phyloP scores from a whole-genome alignment of 1,140 invertebrate species.

The Patella vulgata region DNA sequence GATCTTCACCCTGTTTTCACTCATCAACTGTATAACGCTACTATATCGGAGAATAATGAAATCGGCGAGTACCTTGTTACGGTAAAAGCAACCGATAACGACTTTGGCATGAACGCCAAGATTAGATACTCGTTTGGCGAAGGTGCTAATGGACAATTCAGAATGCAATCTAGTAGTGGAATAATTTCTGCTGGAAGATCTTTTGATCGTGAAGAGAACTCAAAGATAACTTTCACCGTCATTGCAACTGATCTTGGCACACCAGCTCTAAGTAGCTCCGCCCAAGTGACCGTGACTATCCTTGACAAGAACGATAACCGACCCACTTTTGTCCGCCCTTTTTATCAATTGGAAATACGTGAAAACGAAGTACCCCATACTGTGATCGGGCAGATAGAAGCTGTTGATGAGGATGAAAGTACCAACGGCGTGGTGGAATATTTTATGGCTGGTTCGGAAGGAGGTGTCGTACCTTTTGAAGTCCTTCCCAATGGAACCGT shows the following conservation, averaged over 20 bases:
- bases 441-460: slow-evolving; percentile 39
- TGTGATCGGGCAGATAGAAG: slow-evolving; percentile 33
- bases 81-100: slow-evolving; percentile 81
- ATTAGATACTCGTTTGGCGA: slow-evolving; percentile 28
- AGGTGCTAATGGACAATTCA: slow-evolving; percentile 14
- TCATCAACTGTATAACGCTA: slow-evolving; percentile 70
- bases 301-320: slow-evolving; percentile 93
- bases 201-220: slow-evolving; percentile 40
- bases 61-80: slow-evolving; percentile 66
- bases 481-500: slow-evolving; percentile 83
- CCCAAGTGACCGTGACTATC: slow-evolving; percentile 88
- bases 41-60: slow-evolving; percentile 68
- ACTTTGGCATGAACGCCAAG: slow-evolving; percentile 76
- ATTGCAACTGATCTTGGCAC: slow-evolving; percentile 68
- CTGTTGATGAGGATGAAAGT: slow-evolving; percentile 87
- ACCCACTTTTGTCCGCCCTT: slow-evolving; percentile 77
- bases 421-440: slow-evolving; percentile 75
- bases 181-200: slow-evolving; percentile 25
- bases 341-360: slow-evolving; percentile 36
- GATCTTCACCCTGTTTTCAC: slow-evolving; percentile 40
- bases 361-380: slow-evolving; percentile 34
- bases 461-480: slow-evolving; percentile 35
- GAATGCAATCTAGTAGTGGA: slow-evolving; percentile 36
- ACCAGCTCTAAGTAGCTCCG: slow-evolving; percentile 85
- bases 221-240: slow-evolving; percentile 79